phyloP scores from a whole-genome alignment of 2,888 invertebrate genomes.

The Netelia virgata region DNA sequence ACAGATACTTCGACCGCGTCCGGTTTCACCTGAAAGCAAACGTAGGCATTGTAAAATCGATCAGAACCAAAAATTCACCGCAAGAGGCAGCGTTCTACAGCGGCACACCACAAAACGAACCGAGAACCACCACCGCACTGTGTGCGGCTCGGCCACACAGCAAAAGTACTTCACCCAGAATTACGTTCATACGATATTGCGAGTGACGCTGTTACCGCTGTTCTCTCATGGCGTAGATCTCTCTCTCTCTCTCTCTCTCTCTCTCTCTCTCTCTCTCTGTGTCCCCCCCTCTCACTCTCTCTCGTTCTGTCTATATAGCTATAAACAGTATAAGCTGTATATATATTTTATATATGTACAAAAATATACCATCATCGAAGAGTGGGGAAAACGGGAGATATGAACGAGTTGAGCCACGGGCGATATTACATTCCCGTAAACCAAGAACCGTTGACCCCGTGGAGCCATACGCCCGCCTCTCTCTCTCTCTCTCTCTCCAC shows the following conservation, averaged over 20 bases:
- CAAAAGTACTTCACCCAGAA: slow-evolving; percentile 39
- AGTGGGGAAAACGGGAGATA: slow-evolving; percentile 16
- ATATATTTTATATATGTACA: slow-evolving; percentile 50
- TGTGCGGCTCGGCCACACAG: neutral
- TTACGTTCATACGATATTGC: slow-evolving; percentile 55
- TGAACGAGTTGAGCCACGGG: slow-evolving; percentile 34
- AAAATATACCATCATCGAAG: slow-evolving; percentile 28
- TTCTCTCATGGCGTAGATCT: slow-evolving; percentile 26
- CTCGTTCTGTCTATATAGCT: neutral
- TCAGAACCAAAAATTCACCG: neutral
- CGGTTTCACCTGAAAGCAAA: neutral
- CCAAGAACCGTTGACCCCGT: slow-evolving; percentile 51
- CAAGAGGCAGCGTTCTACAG: neutral
- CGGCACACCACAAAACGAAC: slow-evolving; percentile 38
- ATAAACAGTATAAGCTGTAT: slow-evolving; percentile 53
- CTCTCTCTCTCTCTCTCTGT: neutral
- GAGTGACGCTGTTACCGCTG: slow-evolving; percentile 44
- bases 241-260: neutral
- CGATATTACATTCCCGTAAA: slow-evolving; percentile 62
- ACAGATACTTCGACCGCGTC: neutral
- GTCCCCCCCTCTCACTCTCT: too few species aligned
- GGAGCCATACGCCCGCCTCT: slow-evolving; percentile 28
- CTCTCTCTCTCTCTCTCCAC: neutral
- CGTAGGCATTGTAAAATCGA: neutral
- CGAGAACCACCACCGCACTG: neutral